phyloP scores from a whole-genome alignment of 2,113 vertebrate species.

The Burhinus bistriatus region DNA sequence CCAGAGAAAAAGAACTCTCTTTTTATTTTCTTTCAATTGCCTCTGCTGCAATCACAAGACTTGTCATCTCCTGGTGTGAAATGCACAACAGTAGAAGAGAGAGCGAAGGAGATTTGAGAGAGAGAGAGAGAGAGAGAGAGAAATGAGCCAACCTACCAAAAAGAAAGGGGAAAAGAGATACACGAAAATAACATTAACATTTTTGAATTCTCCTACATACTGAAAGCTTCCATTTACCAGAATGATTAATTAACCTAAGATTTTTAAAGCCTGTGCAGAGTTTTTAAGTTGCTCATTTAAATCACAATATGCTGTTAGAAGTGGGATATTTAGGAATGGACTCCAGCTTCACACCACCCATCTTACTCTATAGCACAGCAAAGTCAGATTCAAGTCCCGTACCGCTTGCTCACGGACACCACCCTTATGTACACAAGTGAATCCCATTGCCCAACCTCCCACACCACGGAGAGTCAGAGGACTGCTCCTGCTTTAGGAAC shows the following conservation, averaged over 20 bases:
- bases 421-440: rapidly evolving
- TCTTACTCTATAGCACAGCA: background rate
- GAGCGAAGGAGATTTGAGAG: background rate
- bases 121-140: background rate
- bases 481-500: background rate
- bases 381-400: background rate
- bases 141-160: background rate
- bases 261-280: background rate
- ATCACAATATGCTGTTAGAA: background rate
- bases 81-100: slow-evolving; percentile 57
- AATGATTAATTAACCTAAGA: background rate
- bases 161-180: background rate
- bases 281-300: background rate
- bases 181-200: slow-evolving; percentile 23
- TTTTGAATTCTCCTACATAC: background rate
- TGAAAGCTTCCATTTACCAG: background rate
- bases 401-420: background rate
- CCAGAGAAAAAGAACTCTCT: slow-evolving; percentile 47
- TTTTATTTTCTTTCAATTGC: slow-evolving; percentile 66
- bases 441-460: background rate
- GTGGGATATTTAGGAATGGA: background rate
- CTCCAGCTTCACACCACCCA: background rate
- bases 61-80: slow-evolving; percentile 69
- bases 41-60: slow-evolving; percentile 59
- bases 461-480: background rate